phyloP scores from a whole-genome alignment of 2,888 invertebrate genomes.

The Tenthredo scrophulariae region DNA sequence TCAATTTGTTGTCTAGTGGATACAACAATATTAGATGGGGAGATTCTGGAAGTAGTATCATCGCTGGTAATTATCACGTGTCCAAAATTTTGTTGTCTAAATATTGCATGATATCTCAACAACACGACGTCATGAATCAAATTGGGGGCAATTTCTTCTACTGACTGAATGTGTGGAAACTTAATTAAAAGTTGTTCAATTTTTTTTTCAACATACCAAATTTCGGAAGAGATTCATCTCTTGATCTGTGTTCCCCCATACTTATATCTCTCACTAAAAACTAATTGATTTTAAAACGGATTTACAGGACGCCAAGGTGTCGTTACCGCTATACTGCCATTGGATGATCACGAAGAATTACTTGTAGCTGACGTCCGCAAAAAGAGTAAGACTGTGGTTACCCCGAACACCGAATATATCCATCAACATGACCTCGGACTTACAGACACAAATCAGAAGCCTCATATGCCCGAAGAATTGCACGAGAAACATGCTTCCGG shows the following conservation, averaged over 20 bases:
- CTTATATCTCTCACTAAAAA: neutral
- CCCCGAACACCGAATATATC: neutral
- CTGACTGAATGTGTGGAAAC: neutral
- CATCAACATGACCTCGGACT: neutral
- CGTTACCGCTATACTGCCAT: neutral
- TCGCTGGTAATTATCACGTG: conserved; percentile 65
- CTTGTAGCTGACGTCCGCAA: conserved; percentile 14
- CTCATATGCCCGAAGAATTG: no score
- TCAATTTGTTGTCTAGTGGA: conserved; percentile 79
- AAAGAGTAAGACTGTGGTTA: neutral
- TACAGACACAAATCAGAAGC: neutral
- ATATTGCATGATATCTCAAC: neutral
- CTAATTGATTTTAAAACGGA: neutral
- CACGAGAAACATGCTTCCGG: neutral
- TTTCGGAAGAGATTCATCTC: neutral
- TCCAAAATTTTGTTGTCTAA: no score
- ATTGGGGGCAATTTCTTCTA: neutral
- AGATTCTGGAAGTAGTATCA: conserved; percentile 80
- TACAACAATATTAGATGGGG: conserved; percentile 74
- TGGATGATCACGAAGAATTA: neutral
- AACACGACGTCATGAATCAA: neutral
- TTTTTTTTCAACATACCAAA: neutral
- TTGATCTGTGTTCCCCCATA: neutral
- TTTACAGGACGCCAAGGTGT: conserved; percentile 25
- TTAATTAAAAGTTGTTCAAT: neutral